Evolutionary conservation across 2,888 invertebrate species (phyloP).

Genomic region (Eurytoma adleriae): DNA sequence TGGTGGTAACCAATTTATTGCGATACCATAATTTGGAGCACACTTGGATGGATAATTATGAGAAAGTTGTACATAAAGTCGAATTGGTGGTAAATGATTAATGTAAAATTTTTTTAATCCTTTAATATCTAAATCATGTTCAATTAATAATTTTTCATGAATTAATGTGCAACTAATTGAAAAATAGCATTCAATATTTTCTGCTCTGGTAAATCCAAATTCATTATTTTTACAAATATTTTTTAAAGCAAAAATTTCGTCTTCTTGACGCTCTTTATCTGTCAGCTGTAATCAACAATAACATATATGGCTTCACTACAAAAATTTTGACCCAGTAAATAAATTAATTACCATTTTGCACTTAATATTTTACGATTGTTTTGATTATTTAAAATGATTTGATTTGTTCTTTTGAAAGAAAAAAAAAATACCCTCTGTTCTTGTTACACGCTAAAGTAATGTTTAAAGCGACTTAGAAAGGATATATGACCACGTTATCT

Average conservation of each 20-base stretch:
- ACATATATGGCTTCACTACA: not conserved
- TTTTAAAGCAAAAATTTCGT: constrained; percentile 63
- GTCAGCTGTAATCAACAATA: constrained; percentile 40
- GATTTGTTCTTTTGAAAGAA: too few relatives aligned
- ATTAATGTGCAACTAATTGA: constrained; percentile 53
- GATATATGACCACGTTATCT: too few relatives aligned
- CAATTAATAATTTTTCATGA: constrained; percentile 21
- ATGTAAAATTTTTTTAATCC: constrained; percentile 53
- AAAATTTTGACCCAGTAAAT: too few relatives aligned
- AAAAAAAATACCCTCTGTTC: too few relatives aligned
- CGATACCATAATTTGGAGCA: constrained; percentile 63
- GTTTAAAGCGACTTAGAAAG: too few relatives aligned
- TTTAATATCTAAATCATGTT: not conserved
- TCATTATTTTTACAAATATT: constrained; percentile 62
- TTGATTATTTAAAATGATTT: too few relatives aligned
- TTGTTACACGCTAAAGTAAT: too few relatives aligned
- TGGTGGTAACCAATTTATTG: constrained; percentile 63
- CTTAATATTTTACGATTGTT: too few relatives aligned
- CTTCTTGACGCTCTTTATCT: constrained; percentile 60
- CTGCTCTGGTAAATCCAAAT: constrained; percentile 57
- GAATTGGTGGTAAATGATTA: constrained; percentile 63
- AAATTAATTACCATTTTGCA: too few relatives aligned
- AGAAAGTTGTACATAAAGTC: constrained; percentile 61
- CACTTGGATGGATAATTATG: constrained; percentile 62
- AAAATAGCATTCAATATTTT: constrained; percentile 58